Evolutionary conservation across 2,888 invertebrate species (phyloP).

Genomic region (Apodemia mormo): DNA sequence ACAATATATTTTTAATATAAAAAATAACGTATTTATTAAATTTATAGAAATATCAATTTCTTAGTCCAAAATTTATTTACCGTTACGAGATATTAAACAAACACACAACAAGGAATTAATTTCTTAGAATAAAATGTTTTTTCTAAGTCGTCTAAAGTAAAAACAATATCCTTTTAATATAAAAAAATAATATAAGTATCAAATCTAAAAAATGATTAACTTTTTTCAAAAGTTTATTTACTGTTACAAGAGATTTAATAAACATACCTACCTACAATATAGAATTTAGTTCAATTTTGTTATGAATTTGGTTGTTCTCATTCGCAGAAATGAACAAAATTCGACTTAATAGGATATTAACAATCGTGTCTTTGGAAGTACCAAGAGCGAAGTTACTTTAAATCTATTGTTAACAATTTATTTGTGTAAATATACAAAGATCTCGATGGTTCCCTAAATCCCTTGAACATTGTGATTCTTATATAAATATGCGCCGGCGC

Average conservation of each 20-base stretch:
- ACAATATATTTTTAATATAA: too few species aligned
- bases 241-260: neutral
- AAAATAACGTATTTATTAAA: too few species aligned
- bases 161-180: too few species aligned
- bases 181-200: too few species aligned
- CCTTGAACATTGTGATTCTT: conserved; percentile 4
- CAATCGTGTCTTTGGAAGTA: conserved; percentile 48
- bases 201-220: too few species aligned
- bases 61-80: neutral
- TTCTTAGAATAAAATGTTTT: too few species aligned
- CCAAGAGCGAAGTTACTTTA: conserved; percentile 66
- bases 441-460: neutral
- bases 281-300: neutral
- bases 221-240: neutral
- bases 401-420: conserved; percentile 63
- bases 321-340: conserved; percentile 56
- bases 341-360: conserved; percentile 62
- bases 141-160: too few species aligned
- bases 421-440: conserved; percentile 57
- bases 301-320: conserved; percentile 20
- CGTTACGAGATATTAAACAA: too few species aligned
- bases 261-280: neutral
- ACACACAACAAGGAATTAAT: neutral
- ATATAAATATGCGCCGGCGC: conserved; percentile 11
- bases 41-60: too few species aligned